Conservation (phyloP, 2,113 vertebrate species). For the Pterocles orientalis region DNA sequence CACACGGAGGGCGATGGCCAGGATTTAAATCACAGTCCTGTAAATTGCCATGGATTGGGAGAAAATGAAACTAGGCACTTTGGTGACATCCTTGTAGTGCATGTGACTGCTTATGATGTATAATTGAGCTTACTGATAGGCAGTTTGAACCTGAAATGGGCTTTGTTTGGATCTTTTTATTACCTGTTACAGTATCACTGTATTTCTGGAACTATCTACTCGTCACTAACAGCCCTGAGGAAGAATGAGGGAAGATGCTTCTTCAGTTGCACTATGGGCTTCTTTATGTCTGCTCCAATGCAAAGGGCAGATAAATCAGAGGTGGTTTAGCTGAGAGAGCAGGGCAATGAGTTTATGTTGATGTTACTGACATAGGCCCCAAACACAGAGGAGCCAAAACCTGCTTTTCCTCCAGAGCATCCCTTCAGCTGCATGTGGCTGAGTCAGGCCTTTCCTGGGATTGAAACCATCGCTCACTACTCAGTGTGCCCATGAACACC, state of each 20-base stretch:
- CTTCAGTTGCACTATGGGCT: neutral
- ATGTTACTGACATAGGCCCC: neutral
- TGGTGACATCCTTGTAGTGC: neutral
- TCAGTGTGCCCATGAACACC: accelerated
- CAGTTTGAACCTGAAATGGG: neutral
- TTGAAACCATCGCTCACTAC: neutral
- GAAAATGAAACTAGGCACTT: constrained; percentile 13
- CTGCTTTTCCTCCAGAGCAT: neutral
- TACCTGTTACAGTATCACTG: neutral
- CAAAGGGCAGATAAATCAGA: neutral
- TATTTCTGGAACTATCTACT: neutral
- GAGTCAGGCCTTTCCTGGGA: neutral
- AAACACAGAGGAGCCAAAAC: neutral
- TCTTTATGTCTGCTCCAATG: neutral
- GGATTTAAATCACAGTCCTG: constrained; percentile 11
- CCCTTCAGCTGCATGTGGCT: neutral
- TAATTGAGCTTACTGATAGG: neutral
- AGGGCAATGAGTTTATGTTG: neutral
- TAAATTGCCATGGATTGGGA: neutral
- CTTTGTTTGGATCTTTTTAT: neutral
- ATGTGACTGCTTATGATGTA: neutral
- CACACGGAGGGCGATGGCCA: neutral
- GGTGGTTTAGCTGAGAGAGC: neutral
- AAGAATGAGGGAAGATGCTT: neutral
- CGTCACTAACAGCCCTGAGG: neutral